A percentile compares a stretch with the other conserved stretches of the same genome.
Evolutionary conservation across 92 coral and sea anemone species (phyloP).

Genomic region (Palythoa caribaeorum): DNA sequence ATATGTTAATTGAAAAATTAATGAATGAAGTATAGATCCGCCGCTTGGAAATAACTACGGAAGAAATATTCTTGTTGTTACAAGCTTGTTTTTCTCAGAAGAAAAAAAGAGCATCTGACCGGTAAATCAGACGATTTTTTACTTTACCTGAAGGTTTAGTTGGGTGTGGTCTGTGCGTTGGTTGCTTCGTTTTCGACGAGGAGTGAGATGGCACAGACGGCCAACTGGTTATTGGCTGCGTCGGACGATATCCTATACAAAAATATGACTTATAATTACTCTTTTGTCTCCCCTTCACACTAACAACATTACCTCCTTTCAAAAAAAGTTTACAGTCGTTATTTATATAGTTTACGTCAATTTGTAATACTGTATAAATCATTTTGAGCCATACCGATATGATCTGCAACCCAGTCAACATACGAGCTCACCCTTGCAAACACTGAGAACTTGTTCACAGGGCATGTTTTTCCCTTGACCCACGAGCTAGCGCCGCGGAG

Average conservation of each 20-base stretch:
- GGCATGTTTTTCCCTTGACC: constrained; percentile 41
- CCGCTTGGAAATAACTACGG: too few species aligned
- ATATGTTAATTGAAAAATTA: too few species aligned
- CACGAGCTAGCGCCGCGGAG: constrained; percentile 22
- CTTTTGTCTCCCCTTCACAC: too few species aligned
- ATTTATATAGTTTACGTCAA: too few species aligned
- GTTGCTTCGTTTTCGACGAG: neutral
- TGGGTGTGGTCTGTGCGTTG: neutral
- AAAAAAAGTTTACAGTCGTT: neutral
- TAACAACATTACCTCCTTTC: too few species aligned
- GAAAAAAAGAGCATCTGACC: too few species aligned
- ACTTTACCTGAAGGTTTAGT: neutral
- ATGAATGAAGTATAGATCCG: too few species aligned
- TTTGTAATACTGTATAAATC: neutral
- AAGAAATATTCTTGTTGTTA: too few species aligned
- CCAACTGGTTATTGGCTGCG: constrained; percentile 5
- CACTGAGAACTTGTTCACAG: constrained; percentile 35
- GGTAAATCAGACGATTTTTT: too few species aligned
- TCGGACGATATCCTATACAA: constrained; percentile 3
- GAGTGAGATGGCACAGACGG: constrained; percentile 5
- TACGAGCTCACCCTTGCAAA: constrained; percentile 40
- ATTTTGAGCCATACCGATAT: constrained; percentile 5
- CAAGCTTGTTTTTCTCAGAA: too few species aligned
- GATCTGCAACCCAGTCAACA: constrained; percentile 12
- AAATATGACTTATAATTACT: neutral